Conservation (phyloP, 2,113 vertebrate species). For the Scophthalmus maximus region DNA sequence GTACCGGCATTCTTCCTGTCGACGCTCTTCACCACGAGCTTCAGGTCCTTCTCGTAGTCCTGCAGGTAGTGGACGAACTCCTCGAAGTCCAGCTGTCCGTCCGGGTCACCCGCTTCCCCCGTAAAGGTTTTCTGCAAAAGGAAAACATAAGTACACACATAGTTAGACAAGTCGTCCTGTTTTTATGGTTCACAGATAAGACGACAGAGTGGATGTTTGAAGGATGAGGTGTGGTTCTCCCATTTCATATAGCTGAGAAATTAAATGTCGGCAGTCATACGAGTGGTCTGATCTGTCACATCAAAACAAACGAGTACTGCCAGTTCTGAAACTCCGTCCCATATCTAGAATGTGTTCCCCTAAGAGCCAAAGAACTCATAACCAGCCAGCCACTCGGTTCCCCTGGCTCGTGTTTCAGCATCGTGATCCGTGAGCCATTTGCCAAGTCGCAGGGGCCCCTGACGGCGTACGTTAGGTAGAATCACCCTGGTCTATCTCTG, state of each 20-base stretch:
- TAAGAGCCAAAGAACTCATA: background rate
- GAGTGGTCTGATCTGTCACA: too few species aligned
- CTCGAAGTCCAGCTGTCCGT: constrained; percentile 94
- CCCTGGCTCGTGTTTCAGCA: constrained; percentile 2
- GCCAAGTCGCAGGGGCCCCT: background rate
- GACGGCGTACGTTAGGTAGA: background rate
- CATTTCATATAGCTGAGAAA: background rate
- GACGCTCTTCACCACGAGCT: constrained; percentile 92
- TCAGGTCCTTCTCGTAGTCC: constrained; percentile 95
- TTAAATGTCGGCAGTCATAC: too few species aligned
- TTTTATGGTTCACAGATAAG: background rate
- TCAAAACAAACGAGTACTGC: too few species aligned
- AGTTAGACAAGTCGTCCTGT: background rate
- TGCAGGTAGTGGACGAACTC: constrained; percentile 98
- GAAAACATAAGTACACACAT: background rate
- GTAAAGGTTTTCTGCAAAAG: constrained; percentile 91
- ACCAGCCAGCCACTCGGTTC: background rate
- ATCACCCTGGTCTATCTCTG: constrained; percentile 34
- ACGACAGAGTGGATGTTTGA: background rate
- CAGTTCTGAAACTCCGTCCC: constrained; percentile 13
- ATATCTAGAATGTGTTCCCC: background rate
- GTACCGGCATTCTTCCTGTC: constrained; percentile 93
- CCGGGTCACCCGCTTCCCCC: constrained; percentile 85
- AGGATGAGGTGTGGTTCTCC: too few species aligned
- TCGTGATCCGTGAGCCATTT: constrained; percentile 7